Evolutionary conservation across 2,113 vertebrate species (phyloP).

Genomic region (Emydura subglobosa): DNA sequence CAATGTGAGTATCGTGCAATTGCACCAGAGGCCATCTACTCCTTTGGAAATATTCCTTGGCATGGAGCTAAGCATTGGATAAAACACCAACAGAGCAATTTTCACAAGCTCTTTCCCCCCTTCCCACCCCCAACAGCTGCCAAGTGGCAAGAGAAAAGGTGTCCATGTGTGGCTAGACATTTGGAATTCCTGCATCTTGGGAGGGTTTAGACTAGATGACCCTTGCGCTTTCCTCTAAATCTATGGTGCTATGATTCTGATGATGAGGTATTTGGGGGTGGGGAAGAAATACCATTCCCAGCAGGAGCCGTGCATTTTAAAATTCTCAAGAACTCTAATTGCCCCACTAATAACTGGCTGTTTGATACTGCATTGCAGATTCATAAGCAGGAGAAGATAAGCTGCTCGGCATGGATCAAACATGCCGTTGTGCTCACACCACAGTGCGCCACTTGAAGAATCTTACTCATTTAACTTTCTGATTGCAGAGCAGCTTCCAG

Average conservation of each 20-base stretch:
- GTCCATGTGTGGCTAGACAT: not conserved
- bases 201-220: not conserved
- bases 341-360: rapidly evolving
- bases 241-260: not conserved
- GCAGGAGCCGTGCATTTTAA: not conserved
- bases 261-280: not conserved
- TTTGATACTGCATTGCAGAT: not conserved
- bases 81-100: not conserved
- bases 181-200: not conserved
- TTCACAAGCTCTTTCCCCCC: not conserved
- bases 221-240: not conserved
- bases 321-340: not conserved
- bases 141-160: not conserved
- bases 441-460: not conserved
- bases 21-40: constrained; percentile 29
- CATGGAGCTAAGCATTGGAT: not conserved
- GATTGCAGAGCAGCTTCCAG: not conserved
- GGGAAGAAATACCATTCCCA: not conserved
- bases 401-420: not conserved
- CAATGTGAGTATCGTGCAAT: not conserved
- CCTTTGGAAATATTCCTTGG: constrained; percentile 24
- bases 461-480: not conserved
- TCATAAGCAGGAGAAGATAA: not conserved
- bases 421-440: not conserved
- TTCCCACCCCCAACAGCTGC: not conserved